Evolutionary conservation across 2,113 vertebrate species (phyloP).

Genomic region (Macaca mulatta): DNA sequence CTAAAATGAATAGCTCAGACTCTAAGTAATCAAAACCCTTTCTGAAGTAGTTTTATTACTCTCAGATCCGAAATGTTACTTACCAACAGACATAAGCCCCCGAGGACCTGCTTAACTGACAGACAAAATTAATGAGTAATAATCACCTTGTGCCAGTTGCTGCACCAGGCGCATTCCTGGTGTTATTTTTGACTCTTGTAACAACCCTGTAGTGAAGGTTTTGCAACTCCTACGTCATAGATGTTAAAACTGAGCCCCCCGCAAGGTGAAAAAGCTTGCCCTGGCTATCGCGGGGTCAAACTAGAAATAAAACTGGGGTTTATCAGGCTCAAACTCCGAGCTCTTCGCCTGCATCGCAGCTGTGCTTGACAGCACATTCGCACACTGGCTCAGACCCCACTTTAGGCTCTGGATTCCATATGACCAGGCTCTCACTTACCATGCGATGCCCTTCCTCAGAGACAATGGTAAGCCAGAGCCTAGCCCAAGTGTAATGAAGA

Average conservation of each 20-base stretch:
- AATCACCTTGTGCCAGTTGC: neutral
- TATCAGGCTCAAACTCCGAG: neutral
- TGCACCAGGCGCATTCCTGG: neutral
- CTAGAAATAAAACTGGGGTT: neutral
- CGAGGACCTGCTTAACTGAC: neutral
- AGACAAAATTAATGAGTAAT: neutral
- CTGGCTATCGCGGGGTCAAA: neutral
- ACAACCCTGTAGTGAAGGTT: neutral
- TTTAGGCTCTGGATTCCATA: fast-evolving
- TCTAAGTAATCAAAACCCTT: neutral
- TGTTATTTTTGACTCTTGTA: neutral
- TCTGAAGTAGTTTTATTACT: neutral
- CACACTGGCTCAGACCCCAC: fast-evolving
- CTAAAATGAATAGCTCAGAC: neutral
- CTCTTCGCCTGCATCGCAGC: fast-evolving
- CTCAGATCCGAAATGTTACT: neutral
- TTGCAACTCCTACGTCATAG: neutral
- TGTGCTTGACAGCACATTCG: fast-evolving
- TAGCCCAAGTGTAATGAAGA: neutral
- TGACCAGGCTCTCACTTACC: neutral
- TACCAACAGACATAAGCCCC: neutral
- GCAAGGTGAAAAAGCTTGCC: neutral
- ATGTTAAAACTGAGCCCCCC: neutral
- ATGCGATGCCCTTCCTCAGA: neutral
- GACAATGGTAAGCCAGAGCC: neutral